Evolutionary conservation across 1,140 invertebrate genomes (phyloP).

Genomic region (Odontomachus brunneus): DNA sequence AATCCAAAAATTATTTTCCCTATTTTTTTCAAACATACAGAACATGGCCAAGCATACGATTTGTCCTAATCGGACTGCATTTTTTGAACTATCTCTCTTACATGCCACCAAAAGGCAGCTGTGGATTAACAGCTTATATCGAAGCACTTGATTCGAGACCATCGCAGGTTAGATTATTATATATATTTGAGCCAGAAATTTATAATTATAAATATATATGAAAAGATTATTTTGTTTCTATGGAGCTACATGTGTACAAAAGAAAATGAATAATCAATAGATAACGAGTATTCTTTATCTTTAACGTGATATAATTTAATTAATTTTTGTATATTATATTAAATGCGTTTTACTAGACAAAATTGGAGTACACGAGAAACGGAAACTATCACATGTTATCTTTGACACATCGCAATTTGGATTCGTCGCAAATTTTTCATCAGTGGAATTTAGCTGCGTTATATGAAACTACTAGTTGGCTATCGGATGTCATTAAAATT

Average conservation of each 20-base stretch:
- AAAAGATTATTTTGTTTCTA: too few relatives aligned
- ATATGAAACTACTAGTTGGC: slow-evolving; percentile 78
- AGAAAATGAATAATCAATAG: too few relatives aligned
- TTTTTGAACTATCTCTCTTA: slow-evolving; percentile 85
- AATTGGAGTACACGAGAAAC: slow-evolving; percentile 79
- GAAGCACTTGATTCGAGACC: slow-evolving; percentile 75
- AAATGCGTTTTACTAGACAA: slow-evolving; percentile 74
- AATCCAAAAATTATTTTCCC: too few relatives aligned
- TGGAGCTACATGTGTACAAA: too few relatives aligned
- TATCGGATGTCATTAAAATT: slow-evolving; percentile 79
- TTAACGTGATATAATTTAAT: background rate
- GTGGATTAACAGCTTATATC: slow-evolving; percentile 80
- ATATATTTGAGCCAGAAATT: too few relatives aligned
- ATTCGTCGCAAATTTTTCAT: slow-evolving; percentile 76
- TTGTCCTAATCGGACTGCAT: slow-evolving; percentile 83
- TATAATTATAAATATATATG: too few relatives aligned
- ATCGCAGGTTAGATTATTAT: slow-evolving; percentile 76
- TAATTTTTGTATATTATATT: slow-evolving; percentile 15
- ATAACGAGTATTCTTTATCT: too few relatives aligned
- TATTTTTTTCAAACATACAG: slow-evolving; percentile 65
- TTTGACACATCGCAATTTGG: slow-evolving; percentile 76
- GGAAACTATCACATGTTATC: slow-evolving; percentile 77
- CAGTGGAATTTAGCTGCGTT: slow-evolving; percentile 81
- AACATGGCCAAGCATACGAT: slow-evolving; percentile 82
- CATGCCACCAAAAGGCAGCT: slow-evolving; percentile 84